A percentile compares a stretch with the other conserved stretches of the same genome.
phyloP scores from a whole-genome alignment of 2,888 invertebrate species.

The Euplexia lucipara region DNA sequence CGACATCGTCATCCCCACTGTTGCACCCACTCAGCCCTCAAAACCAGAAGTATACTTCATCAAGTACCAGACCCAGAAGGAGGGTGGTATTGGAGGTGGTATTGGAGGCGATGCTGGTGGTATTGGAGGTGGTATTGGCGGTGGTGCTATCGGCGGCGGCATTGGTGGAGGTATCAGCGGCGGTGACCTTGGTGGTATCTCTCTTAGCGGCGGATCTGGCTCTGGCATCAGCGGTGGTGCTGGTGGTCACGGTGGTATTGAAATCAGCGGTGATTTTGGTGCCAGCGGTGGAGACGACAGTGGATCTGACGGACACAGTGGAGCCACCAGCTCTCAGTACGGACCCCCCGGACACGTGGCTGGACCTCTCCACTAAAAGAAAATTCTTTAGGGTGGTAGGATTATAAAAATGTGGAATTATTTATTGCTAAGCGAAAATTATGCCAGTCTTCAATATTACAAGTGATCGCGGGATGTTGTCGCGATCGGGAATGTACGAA shows the following conservation, averaged over 20 bases:
- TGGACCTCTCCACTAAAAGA: conserved; percentile 86
- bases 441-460: conserved; percentile 55
- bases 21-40: conserved; percentile 94
- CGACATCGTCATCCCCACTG: conserved; percentile 94
- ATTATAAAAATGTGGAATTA: conserved; percentile 74
- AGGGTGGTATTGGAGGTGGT: conserved; percentile 77
- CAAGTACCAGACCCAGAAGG: conserved; percentile 95
- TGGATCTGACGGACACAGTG: conserved; percentile 76
- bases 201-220: conserved; percentile 76
- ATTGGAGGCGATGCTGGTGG: conserved; percentile 79
- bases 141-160: conserved; percentile 68
- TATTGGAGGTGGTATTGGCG: conserved; percentile 61
- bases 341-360: conserved; percentile 89
- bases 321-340: conserved; percentile 88
- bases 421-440: conserved; percentile 77
- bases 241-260: conserved; percentile 78
- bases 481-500: conserved; percentile 35
- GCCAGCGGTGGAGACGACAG: conserved; percentile 77
- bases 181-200: conserved; percentile 72
- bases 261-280: conserved; percentile 80
- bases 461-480: conserved; percentile 28
- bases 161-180: conserved; percentile 74
- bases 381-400: conserved; percentile 75
- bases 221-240: conserved; percentile 86
- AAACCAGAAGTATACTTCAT: conserved; percentile 97